A percentile compares a stretch with the other conserved stretches of the same genome.
phyloP scores from a whole-genome alignment of 2,888 invertebrate genomes.

The Metallyticus violacea region DNA sequence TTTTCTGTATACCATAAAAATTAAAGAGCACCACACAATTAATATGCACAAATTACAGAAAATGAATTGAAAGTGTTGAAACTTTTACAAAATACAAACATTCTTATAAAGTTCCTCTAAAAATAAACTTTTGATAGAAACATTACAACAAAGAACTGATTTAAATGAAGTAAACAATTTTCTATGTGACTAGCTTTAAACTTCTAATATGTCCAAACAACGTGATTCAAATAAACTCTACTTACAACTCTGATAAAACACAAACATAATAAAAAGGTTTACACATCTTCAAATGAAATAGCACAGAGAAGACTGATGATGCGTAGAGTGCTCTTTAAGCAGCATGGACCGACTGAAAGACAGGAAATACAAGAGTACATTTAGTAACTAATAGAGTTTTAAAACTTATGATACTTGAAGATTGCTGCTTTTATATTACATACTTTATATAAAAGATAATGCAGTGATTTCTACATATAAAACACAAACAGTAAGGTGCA shows the following conservation, averaged over 20 bases:
- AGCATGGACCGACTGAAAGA: constrained; percentile 19
- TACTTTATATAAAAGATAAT: not conserved
- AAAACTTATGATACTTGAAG: not conserved
- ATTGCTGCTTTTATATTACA: not conserved
- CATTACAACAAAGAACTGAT: not conserved
- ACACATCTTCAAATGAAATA: not conserved
- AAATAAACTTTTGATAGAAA: not conserved
- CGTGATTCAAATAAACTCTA: not conserved
- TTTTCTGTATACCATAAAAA: not conserved
- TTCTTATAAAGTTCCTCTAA: not conserved
- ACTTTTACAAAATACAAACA: not conserved
- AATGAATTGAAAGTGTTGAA: not conserved
- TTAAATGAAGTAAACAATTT: not conserved
- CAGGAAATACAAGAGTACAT: not conserved
- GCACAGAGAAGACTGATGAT: not conserved
- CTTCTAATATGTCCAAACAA: not conserved
- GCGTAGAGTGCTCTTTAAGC: constrained; percentile 1
- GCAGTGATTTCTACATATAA: not conserved
- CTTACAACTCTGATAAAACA: not conserved
- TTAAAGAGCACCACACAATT: not conserved
- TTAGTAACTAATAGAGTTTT: not conserved
- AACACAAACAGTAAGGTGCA: not conserved
- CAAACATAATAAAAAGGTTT: not conserved
- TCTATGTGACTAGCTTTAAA: not conserved
- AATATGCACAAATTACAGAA: not conserved